Percentiles rank a stretch among this genome's conserved stretches.
phyloP scores from a whole-genome alignment of 1,140 invertebrate genomes.

The Himalopsyche phryganea region DNA sequence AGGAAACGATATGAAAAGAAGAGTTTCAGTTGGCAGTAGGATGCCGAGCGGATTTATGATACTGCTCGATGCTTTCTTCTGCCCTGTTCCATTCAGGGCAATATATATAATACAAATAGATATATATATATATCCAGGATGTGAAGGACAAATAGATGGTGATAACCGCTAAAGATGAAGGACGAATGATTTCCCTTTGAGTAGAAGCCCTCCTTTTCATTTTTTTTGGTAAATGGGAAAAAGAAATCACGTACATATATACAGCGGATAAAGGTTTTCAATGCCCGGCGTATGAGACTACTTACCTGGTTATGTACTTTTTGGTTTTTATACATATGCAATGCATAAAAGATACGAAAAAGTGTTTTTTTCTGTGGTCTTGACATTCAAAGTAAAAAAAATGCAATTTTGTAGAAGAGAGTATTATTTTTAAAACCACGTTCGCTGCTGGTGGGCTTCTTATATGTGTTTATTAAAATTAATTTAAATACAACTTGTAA shows the following conservation, averaged over 20 bases:
- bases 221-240: constrained; percentile 6
- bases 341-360: too few relatives aligned
- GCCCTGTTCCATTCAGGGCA: constrained; percentile 1
- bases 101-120: background rate
- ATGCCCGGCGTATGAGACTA: constrained; percentile 12
- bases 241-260: constrained; percentile 19
- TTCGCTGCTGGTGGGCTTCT: too few relatives aligned
- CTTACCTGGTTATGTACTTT: too few relatives aligned
- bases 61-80: constrained; percentile 3
- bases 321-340: too few relatives aligned
- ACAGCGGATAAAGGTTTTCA: constrained; percentile 17
- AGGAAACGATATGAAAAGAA: constrained; percentile 23
- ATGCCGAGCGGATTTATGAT: constrained; percentile 11
- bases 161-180: constrained; percentile 25
- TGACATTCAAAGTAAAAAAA: too few relatives aligned
- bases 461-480: too few relatives aligned
- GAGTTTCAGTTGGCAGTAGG: constrained; percentile 5
- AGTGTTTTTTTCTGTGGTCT: too few relatives aligned
- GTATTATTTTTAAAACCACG: too few relatives aligned
- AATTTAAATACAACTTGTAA: too few relatives aligned
- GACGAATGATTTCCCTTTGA: constrained; percentile 21
- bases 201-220: background rate
- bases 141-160: constrained; percentile 23
- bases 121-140: constrained; percentile 1
- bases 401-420: too few relatives aligned